Evolutionary conservation across 2,888 invertebrate genomes (phyloP), one percentile per base, ranked within the genome.

Genomic region (Nebria salina): DNA sequence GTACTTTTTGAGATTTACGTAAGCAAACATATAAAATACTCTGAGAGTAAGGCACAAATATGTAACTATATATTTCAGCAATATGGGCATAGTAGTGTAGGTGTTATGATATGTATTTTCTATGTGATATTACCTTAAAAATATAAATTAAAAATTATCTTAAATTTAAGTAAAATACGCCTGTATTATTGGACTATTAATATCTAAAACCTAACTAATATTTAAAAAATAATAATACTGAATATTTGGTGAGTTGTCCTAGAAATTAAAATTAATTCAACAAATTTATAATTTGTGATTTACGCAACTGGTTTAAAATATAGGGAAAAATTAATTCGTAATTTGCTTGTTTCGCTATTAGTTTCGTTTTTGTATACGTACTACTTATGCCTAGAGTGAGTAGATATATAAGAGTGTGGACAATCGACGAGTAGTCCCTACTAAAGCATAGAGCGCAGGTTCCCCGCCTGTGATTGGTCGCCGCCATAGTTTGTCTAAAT

Each of bases 161-260:
- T 43, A 64, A n/a, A 74, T 25, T 3, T 74, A 43, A 74, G 54
- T 42, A 54, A 54, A 42, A 43, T 54, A 54, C 41, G 64, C 20
- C 64, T 54, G 26, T 20, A 43, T 75, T 54, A 54, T 15, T 3
- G 11, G 42, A 73, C 20, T 25, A 72, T 11, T 54, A 75, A 25
- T 42, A 54, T 20, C 26, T 54, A 64, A 43, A 43, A 75, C 25
- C 11, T 75, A 15, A 75, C 25, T 25, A 75, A 64, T 54, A 64
- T 64, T 64, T 64, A 54, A 75, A 75, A 64, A 20, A 75, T n/a
- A 64, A 75, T 75, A 75, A 75, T 75, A 75, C 75, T 75, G 75
- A 64, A 54, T 75, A 75, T 75, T 75, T 75, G 64, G 54, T 75
- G 70, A 7, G 70, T 70, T 70, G 34, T 70, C 54, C 11, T 54